Evolutionary conservation across 1,140 invertebrate genomes (phyloP).

Genomic region (Popillia japonica): DNA sequence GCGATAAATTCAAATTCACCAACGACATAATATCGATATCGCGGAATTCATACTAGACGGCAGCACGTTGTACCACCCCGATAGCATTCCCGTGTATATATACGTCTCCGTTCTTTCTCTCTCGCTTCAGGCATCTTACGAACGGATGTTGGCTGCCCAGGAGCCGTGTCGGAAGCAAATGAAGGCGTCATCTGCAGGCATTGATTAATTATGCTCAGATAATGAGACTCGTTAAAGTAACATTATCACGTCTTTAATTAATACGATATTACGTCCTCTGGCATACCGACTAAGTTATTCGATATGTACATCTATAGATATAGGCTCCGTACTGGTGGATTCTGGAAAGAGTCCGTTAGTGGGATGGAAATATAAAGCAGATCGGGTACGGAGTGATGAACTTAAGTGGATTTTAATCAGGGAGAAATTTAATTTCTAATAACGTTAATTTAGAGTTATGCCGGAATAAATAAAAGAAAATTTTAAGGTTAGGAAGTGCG

Average conservation of each 20-base stretch:
- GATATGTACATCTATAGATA: conserved; percentile 6
- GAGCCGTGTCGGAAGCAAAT: conserved; percentile 45
- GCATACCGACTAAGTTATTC: not conserved
- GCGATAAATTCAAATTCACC: conserved; percentile 46
- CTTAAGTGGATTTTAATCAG: conserved; percentile 1
- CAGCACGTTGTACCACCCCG: not conserved
- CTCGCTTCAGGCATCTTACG: not conserved
- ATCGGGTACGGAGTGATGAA: not conserved
- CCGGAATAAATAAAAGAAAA: too few relatives aligned
- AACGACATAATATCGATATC: conserved; percentile 47
- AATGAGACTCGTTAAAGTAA: conserved; percentile 53
- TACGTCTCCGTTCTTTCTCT: not conserved
- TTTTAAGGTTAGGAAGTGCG: too few relatives aligned
- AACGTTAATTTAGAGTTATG: too few relatives aligned
- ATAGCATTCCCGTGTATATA: not conserved
- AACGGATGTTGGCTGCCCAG: not conserved
- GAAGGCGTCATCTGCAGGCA: conserved; percentile 51
- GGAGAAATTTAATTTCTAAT: not conserved
- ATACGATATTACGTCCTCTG: conserved; percentile 41
- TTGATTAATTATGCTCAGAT: conserved; percentile 51
- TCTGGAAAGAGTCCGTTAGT: not conserved
- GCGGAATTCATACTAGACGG: conserved; percentile 2
- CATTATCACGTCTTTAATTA: conserved; percentile 53
- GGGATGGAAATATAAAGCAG: too few relatives aligned
- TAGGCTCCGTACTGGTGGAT: not conserved